Conservation (phyloP, 2,797 vertebrate genomes). For the Pempheris klunzingeri region DNA sequence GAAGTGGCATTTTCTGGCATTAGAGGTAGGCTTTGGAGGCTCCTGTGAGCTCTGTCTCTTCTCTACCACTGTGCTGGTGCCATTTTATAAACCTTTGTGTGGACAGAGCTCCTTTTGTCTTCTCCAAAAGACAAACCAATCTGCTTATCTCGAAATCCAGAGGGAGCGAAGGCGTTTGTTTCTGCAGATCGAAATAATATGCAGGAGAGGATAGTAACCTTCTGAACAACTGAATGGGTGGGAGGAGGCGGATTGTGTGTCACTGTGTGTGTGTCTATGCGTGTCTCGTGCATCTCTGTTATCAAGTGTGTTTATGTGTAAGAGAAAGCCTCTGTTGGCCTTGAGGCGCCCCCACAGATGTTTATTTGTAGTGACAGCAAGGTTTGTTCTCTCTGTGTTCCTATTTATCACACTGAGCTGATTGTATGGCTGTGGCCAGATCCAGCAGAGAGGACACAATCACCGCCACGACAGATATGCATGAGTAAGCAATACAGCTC, state of each 20-base stretch:
- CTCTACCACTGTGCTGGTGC: conserved; percentile 53
- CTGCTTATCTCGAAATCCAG: conserved; percentile 83
- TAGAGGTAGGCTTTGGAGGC: conserved; percentile 65
- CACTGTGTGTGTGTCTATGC: conserved; percentile 34
- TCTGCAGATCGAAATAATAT: conserved; percentile 78
- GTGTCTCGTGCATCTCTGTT: conserved; percentile 46
- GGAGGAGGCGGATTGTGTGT: conserved; percentile 68
- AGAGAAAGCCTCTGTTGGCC: conserved; percentile 69
- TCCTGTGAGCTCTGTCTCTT: conserved; percentile 48
- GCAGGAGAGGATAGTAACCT: conserved; percentile 77
- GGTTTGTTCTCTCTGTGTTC: conserved; percentile 77
- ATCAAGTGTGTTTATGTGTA: conserved; percentile 58
- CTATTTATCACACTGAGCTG: conserved; percentile 79
- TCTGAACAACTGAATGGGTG: conserved; percentile 71
- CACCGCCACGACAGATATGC: conserved; percentile 67
- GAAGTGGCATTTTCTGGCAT: conserved; percentile 79
- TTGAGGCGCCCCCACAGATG: conserved; percentile 74
- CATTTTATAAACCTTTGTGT: conserved; percentile 79
- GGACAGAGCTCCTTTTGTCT: conserved; percentile 77
- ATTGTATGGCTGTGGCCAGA: conserved; percentile 69
- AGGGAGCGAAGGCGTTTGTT: conserved; percentile 80
- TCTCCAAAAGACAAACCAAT: conserved; percentile 80
- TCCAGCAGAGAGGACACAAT: conserved; percentile 68
- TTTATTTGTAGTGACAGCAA: conserved; percentile 79
- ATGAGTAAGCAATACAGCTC: conserved; percentile 70